Conservation (phyloP, 1,140 invertebrate genomes). For the Aplysia californica region DNA sequence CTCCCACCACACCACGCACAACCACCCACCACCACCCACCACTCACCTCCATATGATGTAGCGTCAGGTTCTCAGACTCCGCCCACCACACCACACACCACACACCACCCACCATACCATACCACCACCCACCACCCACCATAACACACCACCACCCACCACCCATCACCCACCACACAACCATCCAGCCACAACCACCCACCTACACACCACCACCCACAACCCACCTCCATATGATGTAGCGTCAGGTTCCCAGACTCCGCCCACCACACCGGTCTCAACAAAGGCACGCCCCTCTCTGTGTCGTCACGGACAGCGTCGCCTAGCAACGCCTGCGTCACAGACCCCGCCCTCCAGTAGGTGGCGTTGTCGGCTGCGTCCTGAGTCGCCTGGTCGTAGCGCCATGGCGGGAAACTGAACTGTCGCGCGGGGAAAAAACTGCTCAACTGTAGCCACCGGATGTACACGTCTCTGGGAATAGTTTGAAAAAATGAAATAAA, state of each 20-base stretch:
- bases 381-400: conserved; percentile 78
- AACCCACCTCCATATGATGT: conserved; percentile 72
- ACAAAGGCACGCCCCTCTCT: conserved; percentile 71
- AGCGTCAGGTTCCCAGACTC: conserved; percentile 80
- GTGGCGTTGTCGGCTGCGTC: conserved; percentile 76
- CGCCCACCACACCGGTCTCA: conserved; percentile 92
- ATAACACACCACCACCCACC: too few species aligned
- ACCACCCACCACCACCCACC: too few species aligned
- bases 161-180: too few species aligned
- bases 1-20: too few species aligned
- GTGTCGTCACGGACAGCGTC: conserved; percentile 65
- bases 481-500: conserved; percentile 26
- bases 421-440: conserved; percentile 89
- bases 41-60: conserved; percentile 72
- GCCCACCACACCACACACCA: conserved; percentile 93
- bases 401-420: conserved; percentile 89
- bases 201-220: too few species aligned
- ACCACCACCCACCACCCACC: too few species aligned
- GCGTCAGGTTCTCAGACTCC: conserved; percentile 80
- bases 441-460: conserved; percentile 90
- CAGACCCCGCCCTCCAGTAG: conserved; percentile 76
- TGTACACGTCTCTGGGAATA: conserved; percentile 83
- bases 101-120: too few species aligned
- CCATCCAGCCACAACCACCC: too few species aligned
- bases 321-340: conserved; percentile 69